Evolutionary conservation across 2,113 vertebrate species (phyloP).

Genomic region (Ciconia boyciana): DNA sequence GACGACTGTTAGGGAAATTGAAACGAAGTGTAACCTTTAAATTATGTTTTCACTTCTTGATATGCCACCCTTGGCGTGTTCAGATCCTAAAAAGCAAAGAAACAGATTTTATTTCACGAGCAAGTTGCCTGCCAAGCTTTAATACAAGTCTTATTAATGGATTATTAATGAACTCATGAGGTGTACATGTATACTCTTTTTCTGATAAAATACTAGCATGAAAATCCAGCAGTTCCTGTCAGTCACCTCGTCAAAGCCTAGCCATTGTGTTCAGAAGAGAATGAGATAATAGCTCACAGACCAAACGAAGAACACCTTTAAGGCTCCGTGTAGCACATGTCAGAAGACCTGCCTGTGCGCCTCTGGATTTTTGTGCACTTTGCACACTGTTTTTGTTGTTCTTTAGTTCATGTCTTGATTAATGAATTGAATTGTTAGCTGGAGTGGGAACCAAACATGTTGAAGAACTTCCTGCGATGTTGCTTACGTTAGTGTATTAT

Average conservation of each 20-base stretch:
- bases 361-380: background rate
- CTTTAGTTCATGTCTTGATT: accelerated
- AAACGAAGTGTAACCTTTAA: constrained; percentile 3
- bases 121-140: constrained; percentile 45
- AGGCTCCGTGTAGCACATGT: accelerated
- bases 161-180: constrained; percentile 63
- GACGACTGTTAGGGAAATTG: background rate
- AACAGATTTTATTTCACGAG: constrained; percentile 29
- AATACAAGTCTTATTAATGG: constrained; percentile 26
- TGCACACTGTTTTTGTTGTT: accelerated
- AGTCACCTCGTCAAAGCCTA: background rate
- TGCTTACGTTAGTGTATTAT: accelerated
- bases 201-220: constrained; percentile 49
- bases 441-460: accelerated
- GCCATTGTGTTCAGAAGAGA: background rate
- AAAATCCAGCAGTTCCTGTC: constrained; percentile 34
- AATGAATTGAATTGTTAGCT: background rate
- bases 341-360: background rate
- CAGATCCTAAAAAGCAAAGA: constrained; percentile 31
- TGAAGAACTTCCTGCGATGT: background rate
- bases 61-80: background rate
- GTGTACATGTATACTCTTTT: background rate
- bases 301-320: background rate
- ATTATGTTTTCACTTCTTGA: background rate
- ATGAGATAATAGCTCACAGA: background rate